These are phyloP conservation scores for Characodon lateralis DNA, from an alignment of 2,797 vertebrate genomes.

Conservation along the genomic window DNA sequence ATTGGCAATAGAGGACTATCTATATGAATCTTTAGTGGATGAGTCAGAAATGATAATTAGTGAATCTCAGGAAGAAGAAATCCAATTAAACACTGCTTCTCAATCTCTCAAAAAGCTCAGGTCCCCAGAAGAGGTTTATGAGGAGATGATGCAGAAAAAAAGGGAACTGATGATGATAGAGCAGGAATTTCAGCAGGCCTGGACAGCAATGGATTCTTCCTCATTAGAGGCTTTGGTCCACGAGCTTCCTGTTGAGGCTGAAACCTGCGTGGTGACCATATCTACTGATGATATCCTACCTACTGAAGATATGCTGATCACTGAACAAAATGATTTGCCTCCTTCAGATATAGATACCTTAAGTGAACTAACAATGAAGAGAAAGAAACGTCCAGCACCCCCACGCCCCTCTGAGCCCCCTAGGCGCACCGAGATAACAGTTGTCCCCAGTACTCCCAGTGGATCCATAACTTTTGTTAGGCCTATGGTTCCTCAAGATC, in stretches of 20 bases:
- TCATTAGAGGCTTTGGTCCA: conserved; percentile 79
- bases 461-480: conserved; percentile 79
- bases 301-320: conserved; percentile 75
- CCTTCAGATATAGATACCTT: conserved; percentile 79
- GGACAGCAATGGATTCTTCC: conserved; percentile 75
- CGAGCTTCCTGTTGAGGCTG: conserved; percentile 77
- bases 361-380: conserved; percentile 85
- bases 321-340: conserved; percentile 75
- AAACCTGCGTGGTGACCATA: conserved; percentile 89
- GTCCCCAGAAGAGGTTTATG: conserved; percentile 88
- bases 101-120: conserved; percentile 84
- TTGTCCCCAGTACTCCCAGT: conserved; percentile 71
- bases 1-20: conserved; percentile 98
- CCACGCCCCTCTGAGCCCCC: conserved; percentile 80
- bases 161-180: conserved; percentile 83
- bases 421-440: conserved; percentile 72
- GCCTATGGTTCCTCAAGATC: conserved; percentile 80
- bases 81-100: conserved; percentile 71
- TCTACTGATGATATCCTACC: conserved; percentile 83
- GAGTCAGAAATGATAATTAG: conserved; percentile 81
- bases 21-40: conserved; percentile 95
- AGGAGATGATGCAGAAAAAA: conserved; percentile 88
- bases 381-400: conserved; percentile 86
- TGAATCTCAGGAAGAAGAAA: conserved; percentile 74
- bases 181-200: conserved; percentile 75